Evolutionary conservation across 1,140 invertebrate species (phyloP), one percentile per base, ranked within the genome.

Genomic region (Drosophila yakuba): DNA sequence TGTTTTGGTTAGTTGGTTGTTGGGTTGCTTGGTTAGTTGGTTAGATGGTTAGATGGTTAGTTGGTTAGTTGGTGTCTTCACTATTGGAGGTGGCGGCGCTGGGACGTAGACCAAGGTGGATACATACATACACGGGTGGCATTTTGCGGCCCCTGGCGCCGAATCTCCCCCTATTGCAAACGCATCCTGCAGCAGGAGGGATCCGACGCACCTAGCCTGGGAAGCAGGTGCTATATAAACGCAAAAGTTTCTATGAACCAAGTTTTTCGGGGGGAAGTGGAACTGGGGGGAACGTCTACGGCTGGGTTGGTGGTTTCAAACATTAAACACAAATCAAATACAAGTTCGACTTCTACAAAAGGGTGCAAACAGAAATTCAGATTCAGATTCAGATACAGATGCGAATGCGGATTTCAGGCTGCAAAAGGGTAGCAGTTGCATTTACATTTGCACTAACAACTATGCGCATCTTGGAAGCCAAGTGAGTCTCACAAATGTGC

Each of bases 241-340:
- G 84, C 67, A 89, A 89, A 89, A 89, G 81, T 89, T 89, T 89
- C 64, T 89, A 89, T 89, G 84, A 89, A 89, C 84, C 84, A 89
- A 89, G 80, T 89, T 84, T 47, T 63, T 38, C 15, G 15, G 32
- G 15, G 11, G 17, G 56, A 17, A 11, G n/a, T 11, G 14, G 44
- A 25, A 20, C 1, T 2, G 25, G 25, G 14, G 36, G 45, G 7
- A 32, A 38, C 17, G 25, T 35, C 60, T 69, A 63, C 48, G 38
- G 69, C 68, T 36, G 55, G 56, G 55, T 38, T 45, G 52, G 41
- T 25, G 10, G 32, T 50, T 23, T 39, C 28, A 32, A 36, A 66
- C 51, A 62, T 35, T 56, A 44, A 69, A 71, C 51, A 58, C 57
- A 71, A 71, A 68, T 47, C 38, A 69, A 32, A 32, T 47, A 69